Base-by-base conservation (phyloP, 2,888 invertebrate genomes). In the Allygus modestus region DNA sequence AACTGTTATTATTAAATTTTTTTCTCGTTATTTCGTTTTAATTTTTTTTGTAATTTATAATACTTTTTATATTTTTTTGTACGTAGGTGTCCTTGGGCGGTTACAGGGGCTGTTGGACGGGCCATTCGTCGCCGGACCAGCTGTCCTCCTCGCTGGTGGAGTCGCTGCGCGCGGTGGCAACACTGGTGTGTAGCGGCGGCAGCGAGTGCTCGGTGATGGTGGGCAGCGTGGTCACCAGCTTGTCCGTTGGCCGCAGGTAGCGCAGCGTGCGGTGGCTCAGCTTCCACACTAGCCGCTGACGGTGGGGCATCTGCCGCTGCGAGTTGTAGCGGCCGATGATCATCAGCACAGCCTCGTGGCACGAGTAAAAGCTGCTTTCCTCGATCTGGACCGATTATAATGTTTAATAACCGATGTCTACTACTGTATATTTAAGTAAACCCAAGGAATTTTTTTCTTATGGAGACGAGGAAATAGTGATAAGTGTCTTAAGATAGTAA, bases 241-340 rank as follows among this genome's bases (percentile, higher is more conserved):
- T 94, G 89, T 95, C 95, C 65, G 95, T 95, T 23, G 96, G 96
- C 58, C 95, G 93, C 83, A 95, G 91, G 86, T 95, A 93, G 90
- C 95, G 92, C 87, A 94, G 92, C 54, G 96, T 96, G 82, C 96
- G 92, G 86, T 94, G 94, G 12, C 95, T 96, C 84, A 96, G 92
- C 85, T 93, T 92, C 96, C 96, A 96, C 86, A 95, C 94, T 86
- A 96, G 93, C 82, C 95, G 93, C 91, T 96, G 96, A 7, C 94
- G 92, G 89, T 94, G 93, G 37, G 93, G 93, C 87, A 93, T 92
- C 91, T 95, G 92, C 89, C 94, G 91, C 91, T 94, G 91, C 79
- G 94, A 94, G 89, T 96, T 95, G 91, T 96, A 96, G 86, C 94
- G 94, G 77, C 93, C 92, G 88, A 95, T 90, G 88, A 95, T 94